Evolutionary conservation across 1,140 invertebrate genomes (phyloP), one percentile per base, ranked within the genome.

Genomic region (Aphelinus certus): DNA sequence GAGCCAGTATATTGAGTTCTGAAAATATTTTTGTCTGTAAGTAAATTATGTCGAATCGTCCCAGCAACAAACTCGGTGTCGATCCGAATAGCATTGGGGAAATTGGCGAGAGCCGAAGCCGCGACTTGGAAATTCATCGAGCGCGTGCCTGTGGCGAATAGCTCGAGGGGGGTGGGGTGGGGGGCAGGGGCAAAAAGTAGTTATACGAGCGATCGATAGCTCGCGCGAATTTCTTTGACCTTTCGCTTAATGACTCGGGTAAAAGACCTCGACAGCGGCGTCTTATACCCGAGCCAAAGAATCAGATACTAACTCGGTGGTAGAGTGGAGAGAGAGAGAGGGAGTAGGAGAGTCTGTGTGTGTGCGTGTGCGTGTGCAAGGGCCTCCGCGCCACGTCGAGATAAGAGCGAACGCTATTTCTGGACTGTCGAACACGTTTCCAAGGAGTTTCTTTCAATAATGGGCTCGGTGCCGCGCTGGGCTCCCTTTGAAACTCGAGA

Each of bases 401-500:
- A 68, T 67, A 73, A 68, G 57, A 5, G 4, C 48, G 4, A 60
- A 4, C 7, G 57, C 49, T 73, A 73, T 66, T 65, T 73, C 45
- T 73, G 71, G 4, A 73, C 10, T 56, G 51, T 6, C 26, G 5
- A 58, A 51, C 42, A 49, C 57, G 46, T 67, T 67, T 73, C 57
- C 43, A 73, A 67, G 43, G 42, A 67, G 56, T 73, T 62, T 62
- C 57, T 62, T 67, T 73, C 72, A 65, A 57, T 66, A 42, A 73
- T 57, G 62, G 43, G 60, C 26, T 62, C 65, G 57, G 7, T 53
- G 4, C 9, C 51, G 9, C 51, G 51, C 26, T 53, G 51, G 9
- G 51, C 61, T 67, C 48, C 26, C 63, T 73, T 67, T 73, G 71
- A 73, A 66, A 73, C 42, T 66, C 48, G 71, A 73, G 71, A 73